Percentiles rank a stretch among this genome's conserved stretches.
Conservation (phyloP, 1,140 invertebrate genomes). For the Hormaphis cornu region DNA sequence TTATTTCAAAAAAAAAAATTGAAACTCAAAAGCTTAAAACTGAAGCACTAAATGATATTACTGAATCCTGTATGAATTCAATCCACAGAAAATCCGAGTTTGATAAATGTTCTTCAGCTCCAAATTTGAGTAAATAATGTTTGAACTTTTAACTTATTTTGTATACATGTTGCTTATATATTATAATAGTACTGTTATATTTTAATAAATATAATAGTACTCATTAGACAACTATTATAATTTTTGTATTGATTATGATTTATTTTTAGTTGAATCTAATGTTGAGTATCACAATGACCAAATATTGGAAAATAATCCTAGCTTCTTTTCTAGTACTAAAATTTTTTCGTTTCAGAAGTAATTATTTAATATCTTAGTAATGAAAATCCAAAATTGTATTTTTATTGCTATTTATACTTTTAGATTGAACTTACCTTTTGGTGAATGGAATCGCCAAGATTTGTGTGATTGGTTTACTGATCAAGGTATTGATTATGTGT, state of each 20-base stretch:
- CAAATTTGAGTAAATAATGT: slow-evolving; percentile 20
- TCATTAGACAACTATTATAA: background rate
- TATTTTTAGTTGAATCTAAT: slow-evolving; percentile 4
- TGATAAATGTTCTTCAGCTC: slow-evolving; percentile 26
- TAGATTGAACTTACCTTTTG: slow-evolving; percentile 52
- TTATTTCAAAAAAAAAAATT: slow-evolving; percentile 10
- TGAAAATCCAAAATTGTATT: background rate
- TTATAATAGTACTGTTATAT: no score
- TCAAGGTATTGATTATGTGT: slow-evolving; percentile 76
- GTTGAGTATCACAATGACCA: background rate
- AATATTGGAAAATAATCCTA: background rate
- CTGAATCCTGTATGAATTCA: slow-evolving; percentile 18
- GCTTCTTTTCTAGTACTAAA: background rate
- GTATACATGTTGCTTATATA: no score
- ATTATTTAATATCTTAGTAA: background rate
- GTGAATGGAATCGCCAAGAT: slow-evolving; percentile 73
- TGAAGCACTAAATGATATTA: background rate
- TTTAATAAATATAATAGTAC: no score
- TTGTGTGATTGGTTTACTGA: slow-evolving; percentile 80
- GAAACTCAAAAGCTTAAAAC: background rate
- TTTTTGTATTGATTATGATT: background rate
- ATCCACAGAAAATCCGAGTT: background rate
- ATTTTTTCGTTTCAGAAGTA: slow-evolving; percentile 22
- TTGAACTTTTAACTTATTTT: no score
- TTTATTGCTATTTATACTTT: slow-evolving; percentile 13